phyloP scores from a whole-genome alignment of 2,888 invertebrate genomes.

The Phasia obesa region DNA sequence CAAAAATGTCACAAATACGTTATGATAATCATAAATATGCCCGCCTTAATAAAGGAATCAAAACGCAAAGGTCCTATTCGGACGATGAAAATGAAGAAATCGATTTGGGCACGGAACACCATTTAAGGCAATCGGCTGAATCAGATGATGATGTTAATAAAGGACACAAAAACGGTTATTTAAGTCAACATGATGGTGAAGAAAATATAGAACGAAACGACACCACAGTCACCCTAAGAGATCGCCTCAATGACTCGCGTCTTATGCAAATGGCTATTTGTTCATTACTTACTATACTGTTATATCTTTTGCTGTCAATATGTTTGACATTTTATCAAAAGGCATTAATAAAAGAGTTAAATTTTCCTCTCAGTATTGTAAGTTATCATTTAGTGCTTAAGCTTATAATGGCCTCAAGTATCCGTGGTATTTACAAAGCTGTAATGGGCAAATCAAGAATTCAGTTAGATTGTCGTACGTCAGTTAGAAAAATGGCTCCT shows the following conservation, averaged over 20 bases:
- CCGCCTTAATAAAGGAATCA: slow-evolving; percentile 74
- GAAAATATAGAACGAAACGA: slow-evolving; percentile 1
- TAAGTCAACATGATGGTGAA: slow-evolving; percentile 12
- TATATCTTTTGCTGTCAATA: slow-evolving; percentile 96
- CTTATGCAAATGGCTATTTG: slow-evolving; percentile 82
- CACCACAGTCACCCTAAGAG: slow-evolving; percentile 53
- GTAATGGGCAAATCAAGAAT: slow-evolving; percentile 86
- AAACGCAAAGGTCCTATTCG: slow-evolving; percentile 58
- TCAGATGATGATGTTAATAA: slow-evolving; percentile 60
- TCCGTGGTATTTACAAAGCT: slow-evolving; percentile 84
- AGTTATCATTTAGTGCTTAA: slow-evolving; percentile 95
- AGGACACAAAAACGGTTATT: slow-evolving; percentile 50
- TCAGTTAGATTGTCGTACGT: slow-evolving; percentile 88
- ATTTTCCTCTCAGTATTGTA: slow-evolving; percentile 94
- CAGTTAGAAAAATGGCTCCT: slow-evolving; percentile 90
- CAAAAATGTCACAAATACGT: slow-evolving; percentile 75
- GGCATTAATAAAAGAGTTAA: slow-evolving; percentile 87
- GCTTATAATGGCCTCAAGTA: slow-evolving; percentile 89
- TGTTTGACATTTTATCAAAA: slow-evolving; percentile 98
- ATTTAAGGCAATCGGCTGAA: slow-evolving; percentile 23
- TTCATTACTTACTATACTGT: slow-evolving; percentile 85
- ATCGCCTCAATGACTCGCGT: slow-evolving; percentile 74
- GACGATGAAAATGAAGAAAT: slow-evolving; percentile 78
- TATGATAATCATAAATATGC: slow-evolving; percentile 76
- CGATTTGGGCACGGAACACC: slow-evolving; percentile 74